Conservation (phyloP, 1,140 invertebrate species). For the Spodoptera frugiperda region DNA sequence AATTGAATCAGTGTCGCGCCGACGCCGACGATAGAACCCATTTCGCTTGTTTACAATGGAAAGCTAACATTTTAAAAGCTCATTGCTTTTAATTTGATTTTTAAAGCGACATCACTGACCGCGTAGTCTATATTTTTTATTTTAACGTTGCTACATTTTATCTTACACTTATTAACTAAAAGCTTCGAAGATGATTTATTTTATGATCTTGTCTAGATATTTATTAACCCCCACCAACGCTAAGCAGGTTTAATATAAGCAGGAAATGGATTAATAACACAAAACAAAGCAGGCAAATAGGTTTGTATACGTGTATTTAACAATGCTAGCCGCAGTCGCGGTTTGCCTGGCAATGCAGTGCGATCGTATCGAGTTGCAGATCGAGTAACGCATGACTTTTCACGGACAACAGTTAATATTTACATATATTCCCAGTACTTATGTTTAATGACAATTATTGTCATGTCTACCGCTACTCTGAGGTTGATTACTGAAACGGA, state of each 20-base stretch:
- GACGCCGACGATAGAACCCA: no score
- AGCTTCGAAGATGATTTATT: no score
- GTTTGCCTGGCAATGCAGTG: not conserved
- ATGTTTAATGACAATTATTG: not conserved
- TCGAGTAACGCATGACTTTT: conserved; percentile 18
- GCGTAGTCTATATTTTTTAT: no score
- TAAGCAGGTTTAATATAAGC: not conserved
- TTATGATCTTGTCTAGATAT: no score
- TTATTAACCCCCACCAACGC: no score
- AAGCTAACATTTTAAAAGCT: conserved; percentile 3
- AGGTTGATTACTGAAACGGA: not conserved
- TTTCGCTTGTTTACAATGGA: not conserved
- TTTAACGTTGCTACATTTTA: no score
- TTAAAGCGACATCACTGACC: no score
- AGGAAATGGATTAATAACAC: conserved; percentile 6
- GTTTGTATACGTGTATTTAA: conserved; percentile 4
- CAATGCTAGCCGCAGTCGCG: conserved; percentile 1
- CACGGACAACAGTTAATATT: conserved; percentile 1
- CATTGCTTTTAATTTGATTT: not conserved
- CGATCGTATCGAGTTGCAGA: conserved; percentile 10
- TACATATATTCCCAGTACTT: not conserved
- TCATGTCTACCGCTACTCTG: not conserved
- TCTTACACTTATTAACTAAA: no score
- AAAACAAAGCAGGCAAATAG: not conserved
- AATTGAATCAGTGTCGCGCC: not conserved